These are phyloP conservation scores for Sthenelais limicola DNA, from an alignment of 2,888 invertebrate species.

Conservation along the genomic window DNA sequence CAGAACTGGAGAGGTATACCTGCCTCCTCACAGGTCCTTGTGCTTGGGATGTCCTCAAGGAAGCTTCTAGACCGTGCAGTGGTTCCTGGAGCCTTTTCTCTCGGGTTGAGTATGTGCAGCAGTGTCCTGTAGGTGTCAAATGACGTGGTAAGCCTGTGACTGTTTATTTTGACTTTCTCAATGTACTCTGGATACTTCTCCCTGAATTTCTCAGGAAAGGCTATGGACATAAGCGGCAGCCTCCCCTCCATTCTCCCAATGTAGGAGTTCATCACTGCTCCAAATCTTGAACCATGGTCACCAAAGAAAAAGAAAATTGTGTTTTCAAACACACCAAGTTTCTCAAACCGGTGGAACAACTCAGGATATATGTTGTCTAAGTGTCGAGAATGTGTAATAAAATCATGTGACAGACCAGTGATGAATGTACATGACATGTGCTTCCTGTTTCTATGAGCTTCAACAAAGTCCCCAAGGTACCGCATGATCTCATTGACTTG, in stretches of 20 bases:
- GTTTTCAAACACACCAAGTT: neutral
- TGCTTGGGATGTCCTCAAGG: neutral
- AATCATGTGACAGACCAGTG: neutral
- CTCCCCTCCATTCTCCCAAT: slow-evolving; percentile 15
- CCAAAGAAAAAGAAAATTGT: neutral
- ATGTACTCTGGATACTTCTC: neutral
- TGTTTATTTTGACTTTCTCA: neutral
- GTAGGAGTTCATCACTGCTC: neutral
- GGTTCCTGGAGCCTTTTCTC: no score
- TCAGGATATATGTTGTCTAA: slow-evolving; percentile 1
- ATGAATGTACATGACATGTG: neutral
- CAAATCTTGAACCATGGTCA: slow-evolving; percentile 7
- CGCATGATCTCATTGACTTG: neutral
- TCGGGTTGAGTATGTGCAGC: neutral
- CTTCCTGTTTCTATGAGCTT: no score
- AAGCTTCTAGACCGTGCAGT: neutral
- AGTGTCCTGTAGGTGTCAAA: slow-evolving; percentile 5
- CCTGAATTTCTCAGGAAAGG: neutral
- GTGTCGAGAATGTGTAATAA: neutral
- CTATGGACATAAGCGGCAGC: slow-evolving; percentile 4
- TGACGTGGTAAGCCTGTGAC: neutral
- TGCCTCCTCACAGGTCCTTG: neutral
- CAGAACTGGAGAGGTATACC: slow-evolving; percentile 4
- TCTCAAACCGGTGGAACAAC: neutral
- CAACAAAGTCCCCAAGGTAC: neutral